Base-by-base conservation (phyloP, 1,140 invertebrate genomes). In the Drosophila triauraria region DNA sequence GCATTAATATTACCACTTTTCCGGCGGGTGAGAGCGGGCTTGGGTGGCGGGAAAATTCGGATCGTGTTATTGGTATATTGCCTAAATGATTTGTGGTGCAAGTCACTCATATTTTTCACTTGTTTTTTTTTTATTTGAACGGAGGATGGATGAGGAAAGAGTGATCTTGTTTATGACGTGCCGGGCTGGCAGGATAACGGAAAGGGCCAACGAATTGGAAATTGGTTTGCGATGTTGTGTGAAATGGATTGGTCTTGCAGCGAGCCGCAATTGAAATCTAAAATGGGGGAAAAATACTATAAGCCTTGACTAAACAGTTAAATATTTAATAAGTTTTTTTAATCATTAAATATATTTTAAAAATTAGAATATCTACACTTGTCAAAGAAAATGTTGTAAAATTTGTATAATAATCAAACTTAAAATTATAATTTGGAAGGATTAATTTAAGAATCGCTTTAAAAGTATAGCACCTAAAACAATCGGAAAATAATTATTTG, bases 1-100 rank as follows among this genome's bases (percentile, higher is more conserved):
- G 75, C 64, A 65, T 80, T 83, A 70, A 83, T 64, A 64, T 69
- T 64, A 25, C 35, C 40, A 48, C 50, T 42, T 77, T 77, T 57
- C 46, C 32, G 40, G 15, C 30, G 32, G 12, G 27, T n/a, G 56
- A 58, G 27, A 38, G 15, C 10, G 30, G 15, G 32, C 5, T 7
- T 15, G 30, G 25, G 20, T 20, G 35, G 12, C 30, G 30, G 15
- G 12, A 8, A 44, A 44, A 62, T 15, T 30, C n/a, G 32, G 64
- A 57, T 71, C 68, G 65, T 68, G 62, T 57, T 71, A 56, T 70
- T 71, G 68, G 64, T 38, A 40, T 40, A 57, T 60, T 51, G 67
- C 67, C 38, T n/a, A 72, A 72, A 72, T 72, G 70, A 74, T 72
- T 74, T 72, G 67, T 74, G 63, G 67, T 27, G 47, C 67, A 69